Conservation (phyloP, 2,797 vertebrate genomes). For the Phyllotis vaccarum region DNA sequence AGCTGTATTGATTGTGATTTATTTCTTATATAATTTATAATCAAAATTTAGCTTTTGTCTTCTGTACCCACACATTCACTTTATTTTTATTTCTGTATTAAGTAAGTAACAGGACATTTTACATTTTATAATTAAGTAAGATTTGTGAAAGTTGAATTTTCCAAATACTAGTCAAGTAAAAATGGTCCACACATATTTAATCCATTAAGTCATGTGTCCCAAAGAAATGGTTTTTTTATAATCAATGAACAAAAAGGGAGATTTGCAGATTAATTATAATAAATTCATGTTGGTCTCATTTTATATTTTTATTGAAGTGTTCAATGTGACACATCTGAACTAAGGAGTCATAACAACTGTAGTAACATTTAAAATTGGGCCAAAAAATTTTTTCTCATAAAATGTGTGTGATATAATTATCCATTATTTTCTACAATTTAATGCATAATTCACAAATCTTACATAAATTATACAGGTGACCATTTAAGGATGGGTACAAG, state of each 20-base stretch:
- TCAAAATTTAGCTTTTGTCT: background rate
- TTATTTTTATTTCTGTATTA: background rate
- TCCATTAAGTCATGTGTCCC: background rate
- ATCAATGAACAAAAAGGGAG: fast-evolving
- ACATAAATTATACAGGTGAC: background rate
- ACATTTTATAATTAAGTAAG: background rate
- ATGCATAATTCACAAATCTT: background rate
- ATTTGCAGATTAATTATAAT: background rate
- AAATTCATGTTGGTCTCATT: background rate
- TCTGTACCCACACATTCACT: background rate
- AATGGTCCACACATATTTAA: background rate
- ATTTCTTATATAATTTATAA: background rate
- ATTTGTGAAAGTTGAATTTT: background rate
- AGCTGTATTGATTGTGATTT: background rate
- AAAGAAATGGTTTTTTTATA: background rate
- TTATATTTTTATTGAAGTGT: background rate
- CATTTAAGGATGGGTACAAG: background rate
- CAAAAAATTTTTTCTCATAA: background rate
- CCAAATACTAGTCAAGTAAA: background rate
- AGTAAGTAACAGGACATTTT: background rate
- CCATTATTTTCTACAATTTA: background rate
- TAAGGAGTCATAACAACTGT: background rate
- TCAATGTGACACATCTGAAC: background rate
- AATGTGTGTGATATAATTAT: background rate
- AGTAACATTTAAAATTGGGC: background rate